Evolutionary conservation across 2,888 invertebrate genomes (phyloP).

Genomic region (Morpho deidamia): DNA sequence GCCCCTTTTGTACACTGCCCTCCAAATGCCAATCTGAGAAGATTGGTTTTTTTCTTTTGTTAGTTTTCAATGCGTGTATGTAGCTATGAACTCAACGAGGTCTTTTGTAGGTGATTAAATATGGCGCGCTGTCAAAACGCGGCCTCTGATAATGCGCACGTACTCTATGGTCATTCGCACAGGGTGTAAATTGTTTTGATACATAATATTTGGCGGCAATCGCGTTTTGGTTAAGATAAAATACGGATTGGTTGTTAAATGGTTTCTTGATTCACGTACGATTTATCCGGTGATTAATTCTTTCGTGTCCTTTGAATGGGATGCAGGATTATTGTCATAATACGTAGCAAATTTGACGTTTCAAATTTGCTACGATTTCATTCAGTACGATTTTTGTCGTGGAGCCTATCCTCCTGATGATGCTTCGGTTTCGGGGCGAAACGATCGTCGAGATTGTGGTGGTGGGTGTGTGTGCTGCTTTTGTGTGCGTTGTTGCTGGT

Average conservation of each 20-base stretch:
- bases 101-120: conserved; percentile 76
- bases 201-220: conserved; percentile 26
- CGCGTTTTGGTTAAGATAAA: conserved; percentile 35
- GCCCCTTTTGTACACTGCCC: conserved; percentile 53
- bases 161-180: conserved; percentile 20
- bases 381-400: too few relatives aligned
- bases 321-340: conserved; percentile 2
- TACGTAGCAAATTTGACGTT: not conserved
- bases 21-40: conserved; percentile 75
- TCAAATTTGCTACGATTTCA: too few relatives aligned
- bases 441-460: too few relatives aligned
- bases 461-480: too few relatives aligned
- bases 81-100: conserved; percentile 51
- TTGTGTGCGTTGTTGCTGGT: too few relatives aligned
- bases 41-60: conserved; percentile 79
- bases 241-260: conserved; percentile 73
- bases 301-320: conserved; percentile 11
- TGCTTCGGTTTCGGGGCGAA: too few relatives aligned
- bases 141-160: conserved; percentile 10
- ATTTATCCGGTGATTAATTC: conserved; percentile 70
- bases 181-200: conserved; percentile 26
- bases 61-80: conserved; percentile 73
- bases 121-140: conserved; percentile 36
- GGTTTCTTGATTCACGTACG: conserved; percentile 65
- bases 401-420: too few relatives aligned